A percentile compares a stretch with the other conserved stretches of the same genome.
phyloP scores from a whole-genome alignment of 1,140 invertebrate genomes.

The Papilio helenus region DNA sequence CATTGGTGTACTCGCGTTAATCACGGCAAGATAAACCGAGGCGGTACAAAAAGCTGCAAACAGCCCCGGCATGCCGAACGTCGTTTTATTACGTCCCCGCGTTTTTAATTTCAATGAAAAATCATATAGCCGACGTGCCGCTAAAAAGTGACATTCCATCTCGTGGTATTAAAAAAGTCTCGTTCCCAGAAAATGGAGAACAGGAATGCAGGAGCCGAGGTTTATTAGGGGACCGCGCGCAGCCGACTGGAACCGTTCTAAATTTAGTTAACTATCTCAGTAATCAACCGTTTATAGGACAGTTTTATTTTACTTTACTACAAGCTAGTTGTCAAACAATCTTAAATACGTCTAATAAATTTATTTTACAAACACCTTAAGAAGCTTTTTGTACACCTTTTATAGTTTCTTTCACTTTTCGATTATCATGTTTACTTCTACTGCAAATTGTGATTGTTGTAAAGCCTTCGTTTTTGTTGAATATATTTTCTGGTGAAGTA shows the following conservation, averaged over 20 bases:
- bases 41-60: conserved; percentile 65
- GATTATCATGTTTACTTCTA: neutral
- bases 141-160: conserved; percentile 71
- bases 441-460: no score
- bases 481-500: neutral
- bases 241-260: conserved; percentile 46
- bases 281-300: conserved; percentile 30
- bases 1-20: conserved; percentile 49
- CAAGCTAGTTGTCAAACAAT: neutral
- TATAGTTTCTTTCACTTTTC: no score
- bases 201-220: conserved; percentile 69
- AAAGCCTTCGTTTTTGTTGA: neutral
- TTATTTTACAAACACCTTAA: neutral
- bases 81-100: conserved; percentile 62
- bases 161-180: conserved; percentile 60
- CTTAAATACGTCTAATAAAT: neutral
- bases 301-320: conserved; percentile 26
- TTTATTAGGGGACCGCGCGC: conserved; percentile 62
- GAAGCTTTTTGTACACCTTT: neutral
- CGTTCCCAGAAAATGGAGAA: conserved; percentile 75
- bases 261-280: conserved; percentile 40
- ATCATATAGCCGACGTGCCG: conserved; percentile 65
- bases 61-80: conserved; percentile 54
- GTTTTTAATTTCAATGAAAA: conserved; percentile 79
- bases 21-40: conserved; percentile 64